Percentiles rank a stretch among this genome's conserved stretches.
phyloP scores from a whole-genome alignment of 2,888 invertebrate species.

The Eurytoma adleriae region DNA sequence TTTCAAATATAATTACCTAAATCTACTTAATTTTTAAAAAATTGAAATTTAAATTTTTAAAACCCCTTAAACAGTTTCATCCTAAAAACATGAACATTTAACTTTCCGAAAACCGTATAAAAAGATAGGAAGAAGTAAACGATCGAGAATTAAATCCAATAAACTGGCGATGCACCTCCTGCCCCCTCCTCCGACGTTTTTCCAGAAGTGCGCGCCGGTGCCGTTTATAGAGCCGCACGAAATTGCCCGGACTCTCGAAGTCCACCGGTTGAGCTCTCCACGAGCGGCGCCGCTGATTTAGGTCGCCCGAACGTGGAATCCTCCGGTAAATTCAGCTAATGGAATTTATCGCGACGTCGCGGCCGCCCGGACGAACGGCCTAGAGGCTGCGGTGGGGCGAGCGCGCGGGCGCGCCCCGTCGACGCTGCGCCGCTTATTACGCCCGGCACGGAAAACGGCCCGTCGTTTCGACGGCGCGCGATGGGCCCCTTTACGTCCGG shows the following conservation, averaged over 20 bases:
- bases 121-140: too few relatives aligned
- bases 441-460: slow-evolving; percentile 44
- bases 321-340: slow-evolving; percentile 68
- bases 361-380: slow-evolving; percentile 52
- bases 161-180: too few relatives aligned
- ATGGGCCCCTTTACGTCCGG: background rate
- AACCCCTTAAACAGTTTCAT: too few relatives aligned
- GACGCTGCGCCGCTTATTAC: slow-evolving; percentile 36
- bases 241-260: slow-evolving; percentile 2
- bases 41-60: too few relatives aligned
- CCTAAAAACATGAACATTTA: too few relatives aligned
- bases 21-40: too few relatives aligned
- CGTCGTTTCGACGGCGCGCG: background rate
- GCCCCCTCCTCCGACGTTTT: too few relatives aligned
- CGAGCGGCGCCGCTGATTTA: slow-evolving; percentile 58
- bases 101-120: too few relatives aligned
- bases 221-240: background rate
- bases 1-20: too few relatives aligned
- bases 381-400: slow-evolving; percentile 61
- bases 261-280: slow-evolving; percentile 12
- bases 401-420: slow-evolving; percentile 13
- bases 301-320: slow-evolving; percentile 57
- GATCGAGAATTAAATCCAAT: too few relatives aligned
- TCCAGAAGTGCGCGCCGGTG: too few relatives aligned
- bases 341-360: slow-evolving; percentile 68